These are phyloP conservation scores for Manis pentadactyla DNA, from an alignment of 2,797 vertebrate genomes.

Conservation along the genomic window DNA sequence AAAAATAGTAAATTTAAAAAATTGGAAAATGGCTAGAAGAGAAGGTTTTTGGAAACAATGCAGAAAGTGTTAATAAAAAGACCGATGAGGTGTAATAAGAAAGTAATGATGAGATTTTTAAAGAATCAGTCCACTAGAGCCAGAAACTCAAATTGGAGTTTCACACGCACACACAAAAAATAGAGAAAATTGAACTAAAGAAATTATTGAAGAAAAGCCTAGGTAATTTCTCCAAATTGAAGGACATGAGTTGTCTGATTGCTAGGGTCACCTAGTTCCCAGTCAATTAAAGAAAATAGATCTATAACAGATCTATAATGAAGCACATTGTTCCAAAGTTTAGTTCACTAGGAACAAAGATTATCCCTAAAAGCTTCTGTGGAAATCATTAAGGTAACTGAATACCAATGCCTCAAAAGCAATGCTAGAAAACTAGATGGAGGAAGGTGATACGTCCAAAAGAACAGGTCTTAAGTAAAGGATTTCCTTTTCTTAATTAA, in stretches of 20 bases:
- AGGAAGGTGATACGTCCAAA: background rate
- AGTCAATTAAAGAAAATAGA: background rate
- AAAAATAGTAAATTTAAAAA: background rate
- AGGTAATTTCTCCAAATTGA: background rate
- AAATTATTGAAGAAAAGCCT: background rate
- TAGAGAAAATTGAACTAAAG: background rate
- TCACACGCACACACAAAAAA: background rate
- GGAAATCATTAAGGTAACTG: background rate
- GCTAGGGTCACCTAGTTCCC: background rate
- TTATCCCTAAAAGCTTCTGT: background rate
- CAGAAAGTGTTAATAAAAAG: background rate
- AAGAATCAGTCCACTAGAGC: background rate
- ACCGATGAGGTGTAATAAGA: background rate
- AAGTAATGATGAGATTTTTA: background rate
- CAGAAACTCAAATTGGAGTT: background rate
- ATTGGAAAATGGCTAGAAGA: background rate
- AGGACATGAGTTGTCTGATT: background rate
- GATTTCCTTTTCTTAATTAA: background rate
- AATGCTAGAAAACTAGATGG: background rate
- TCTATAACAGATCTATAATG: background rate
- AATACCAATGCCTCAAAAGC: background rate
- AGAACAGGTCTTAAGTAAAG: background rate
- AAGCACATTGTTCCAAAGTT: background rate
- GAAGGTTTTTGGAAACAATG: background rate
- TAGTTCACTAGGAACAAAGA: background rate